Evolutionary conservation across 2,888 invertebrate species (phyloP).

Genomic region (Heliconius erato): DNA sequence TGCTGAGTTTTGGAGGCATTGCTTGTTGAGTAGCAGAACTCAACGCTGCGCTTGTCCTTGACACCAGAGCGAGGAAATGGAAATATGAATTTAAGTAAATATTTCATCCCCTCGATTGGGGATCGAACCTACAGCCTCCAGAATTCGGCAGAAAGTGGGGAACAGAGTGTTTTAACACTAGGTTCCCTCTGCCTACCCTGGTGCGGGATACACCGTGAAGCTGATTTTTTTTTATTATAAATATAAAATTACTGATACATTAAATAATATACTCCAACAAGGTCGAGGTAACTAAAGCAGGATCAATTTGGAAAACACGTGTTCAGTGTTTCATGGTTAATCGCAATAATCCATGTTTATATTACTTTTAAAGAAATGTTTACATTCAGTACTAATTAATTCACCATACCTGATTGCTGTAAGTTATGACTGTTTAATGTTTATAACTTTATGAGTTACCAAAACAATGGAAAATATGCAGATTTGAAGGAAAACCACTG

Average conservation of each 20-base stretch:
- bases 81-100: no score
- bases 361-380: slow-evolving; percentile 39
- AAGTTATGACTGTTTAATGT: slow-evolving; percentile 7
- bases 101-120: no score
- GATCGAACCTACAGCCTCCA: no score
- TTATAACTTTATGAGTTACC: slow-evolving; percentile 28
- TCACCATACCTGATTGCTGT: slow-evolving; percentile 32
- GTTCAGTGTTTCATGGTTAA: slow-evolving; percentile 29
- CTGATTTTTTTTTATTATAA: not conserved
- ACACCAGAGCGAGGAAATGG: no score
- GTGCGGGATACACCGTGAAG: no score
- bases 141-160: no score
- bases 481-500: not conserved
- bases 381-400: slow-evolving; percentile 39
- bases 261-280: slow-evolving; percentile 9
- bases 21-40: no score
- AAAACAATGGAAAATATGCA: slow-evolving; percentile 22
- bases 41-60: no score
- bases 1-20: no score
- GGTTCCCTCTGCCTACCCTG: no score
- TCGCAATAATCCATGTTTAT: slow-evolving; percentile 37
- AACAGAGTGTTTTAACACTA: no score
- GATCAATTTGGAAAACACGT: slow-evolving; percentile 30
- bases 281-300: slow-evolving; percentile 25
- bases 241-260: not conserved